These are phyloP conservation scores for Sparus aurata DNA, from an alignment of 2,797 vertebrate genomes.

Conservation along the genomic window DNA sequence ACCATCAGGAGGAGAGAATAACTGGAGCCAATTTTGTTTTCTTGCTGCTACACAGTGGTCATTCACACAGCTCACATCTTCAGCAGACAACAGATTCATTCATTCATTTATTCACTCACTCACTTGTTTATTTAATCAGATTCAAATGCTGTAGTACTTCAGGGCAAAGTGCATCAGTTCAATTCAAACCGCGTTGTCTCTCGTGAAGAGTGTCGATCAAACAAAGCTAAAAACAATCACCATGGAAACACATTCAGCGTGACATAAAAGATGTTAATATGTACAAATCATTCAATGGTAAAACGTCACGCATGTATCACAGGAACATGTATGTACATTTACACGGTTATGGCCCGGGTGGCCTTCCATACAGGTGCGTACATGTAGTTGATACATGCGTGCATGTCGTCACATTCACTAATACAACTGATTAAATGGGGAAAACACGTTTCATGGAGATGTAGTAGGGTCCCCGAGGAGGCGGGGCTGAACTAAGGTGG, in stretches of 20 bases:
- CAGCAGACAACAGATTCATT: conserved; percentile 35
- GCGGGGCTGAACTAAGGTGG: conserved; percentile 51
- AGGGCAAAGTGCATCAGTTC: conserved; percentile 96
- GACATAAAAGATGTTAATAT: conserved; percentile 85
- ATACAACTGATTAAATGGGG: conserved; percentile 63
- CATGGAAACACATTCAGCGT: conserved; percentile 88
- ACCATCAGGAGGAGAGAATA: conserved; percentile 31
- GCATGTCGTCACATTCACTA: conserved; percentile 81
- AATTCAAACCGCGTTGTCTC: conserved; percentile 72
- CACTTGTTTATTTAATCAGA: conserved; percentile 57
- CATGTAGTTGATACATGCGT: conserved; percentile 16
- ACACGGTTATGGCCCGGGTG: conserved; percentile 1
- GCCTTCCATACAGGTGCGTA: conserved; percentile 26
- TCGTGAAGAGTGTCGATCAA: conserved; percentile 71
- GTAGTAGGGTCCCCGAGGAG: conserved; percentile 4
- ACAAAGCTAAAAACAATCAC: conserved; percentile 80
- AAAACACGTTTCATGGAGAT: conserved; percentile 15
- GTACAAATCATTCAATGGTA: conserved; percentile 83
- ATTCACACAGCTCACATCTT: conserved; percentile 74
- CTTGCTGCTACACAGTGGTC: conserved; percentile 77
- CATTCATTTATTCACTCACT: conserved; percentile 59
- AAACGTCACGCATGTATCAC: conserved; percentile 66
- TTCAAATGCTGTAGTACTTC: conserved; percentile 87
- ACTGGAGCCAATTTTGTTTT: conserved; percentile 34
- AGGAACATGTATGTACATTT: conserved; percentile 33